Base-by-base conservation (phyloP, 2,888 invertebrate genomes). In the Mongoloraphidia duomilia region DNA sequence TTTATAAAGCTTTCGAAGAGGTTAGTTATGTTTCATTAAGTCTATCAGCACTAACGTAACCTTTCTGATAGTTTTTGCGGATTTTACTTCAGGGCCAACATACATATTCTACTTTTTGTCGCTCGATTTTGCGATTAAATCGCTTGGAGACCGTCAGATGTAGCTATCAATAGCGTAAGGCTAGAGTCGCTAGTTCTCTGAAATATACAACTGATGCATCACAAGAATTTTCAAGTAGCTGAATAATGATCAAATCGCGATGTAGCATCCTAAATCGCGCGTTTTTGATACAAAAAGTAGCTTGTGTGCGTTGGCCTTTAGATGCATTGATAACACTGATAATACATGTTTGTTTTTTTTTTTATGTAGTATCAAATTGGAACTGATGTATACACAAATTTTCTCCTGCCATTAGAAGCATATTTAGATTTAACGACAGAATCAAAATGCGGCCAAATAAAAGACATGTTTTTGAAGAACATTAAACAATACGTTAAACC, bases 371-470 rank as follows among this genome's bases (percentile, higher is more conserved):
- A 84, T 66, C 75, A 77, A 55, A 60, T 89, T 11, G 82, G 80
- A 4, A 73, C 73, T 3, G 80, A 85, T 61, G 70, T 80, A 0
- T 73, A 77, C 49, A 69, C 71, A 50, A 73, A 77, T 49, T 71
- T 87, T 53, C 67, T 82, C 41, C 61, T 75, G 51, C 77, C 76
- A 34, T 64, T 83, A 58, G 73, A 72, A 55, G 68, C 70, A 47
- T 74, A 75, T 56, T 61, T 77, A 44, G 71, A 77, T 46, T 59
- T 68, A 35, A 71, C 73, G 11, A 63, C 69, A 40, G 66, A 71
- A 44, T 77, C 81, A 4, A 80, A 76, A 57, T 84, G 84, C 64
- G 82, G 82, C 1, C 75, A 76, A 64, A 67, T 80, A 11, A 68
- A 70, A 53, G 69, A 73, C 50, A 69, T 75, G 53, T 75, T 79